Evolutionary conservation across 1,140 invertebrate species (phyloP).

Genomic region (Heliconius congener): DNA sequence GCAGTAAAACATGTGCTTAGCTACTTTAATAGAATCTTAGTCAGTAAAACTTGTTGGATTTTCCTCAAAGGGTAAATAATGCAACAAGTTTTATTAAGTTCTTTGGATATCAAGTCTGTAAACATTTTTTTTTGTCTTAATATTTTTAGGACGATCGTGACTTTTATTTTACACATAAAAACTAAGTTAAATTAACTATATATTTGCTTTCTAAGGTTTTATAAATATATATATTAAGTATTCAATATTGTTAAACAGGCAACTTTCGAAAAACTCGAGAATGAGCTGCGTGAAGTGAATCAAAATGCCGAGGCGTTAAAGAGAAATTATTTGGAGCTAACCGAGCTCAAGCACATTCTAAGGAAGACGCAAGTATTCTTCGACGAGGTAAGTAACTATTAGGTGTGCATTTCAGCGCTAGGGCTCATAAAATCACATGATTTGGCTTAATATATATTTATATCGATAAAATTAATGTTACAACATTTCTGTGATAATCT

Average conservation of each 20-base stretch:
- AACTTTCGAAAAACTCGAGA: conserved; percentile 97
- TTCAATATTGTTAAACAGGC: conserved; percentile 83
- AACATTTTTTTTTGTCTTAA: too few species aligned
- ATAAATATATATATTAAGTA: background rate
- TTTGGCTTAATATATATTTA: conserved; percentile 31
- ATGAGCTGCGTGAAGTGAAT: conserved; percentile 97
- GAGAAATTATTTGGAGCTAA: conserved; percentile 97
- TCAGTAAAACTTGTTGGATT: too few species aligned
- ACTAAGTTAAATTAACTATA: too few species aligned
- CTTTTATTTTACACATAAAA: too few species aligned
- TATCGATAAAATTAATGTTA: conserved; percentile 33
- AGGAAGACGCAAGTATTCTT: conserved; percentile 99
- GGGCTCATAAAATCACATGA: conserved; percentile 41
- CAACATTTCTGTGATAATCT: conserved; percentile 40
- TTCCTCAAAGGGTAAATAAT: too few species aligned
- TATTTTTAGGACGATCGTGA: too few species aligned
- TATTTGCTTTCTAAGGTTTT: background rate
- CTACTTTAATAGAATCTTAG: too few species aligned
- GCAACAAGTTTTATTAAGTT: too few species aligned
- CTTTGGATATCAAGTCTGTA: too few species aligned
- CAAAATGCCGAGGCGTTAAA: conserved; percentile 98
- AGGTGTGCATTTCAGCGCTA: background rate
- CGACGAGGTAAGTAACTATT: conserved; percentile 92
- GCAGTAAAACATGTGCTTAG: background rate
- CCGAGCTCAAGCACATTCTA: conserved; percentile 97